A percentile compares a stretch with the other conserved stretches of the same genome.
These are phyloP conservation scores for Harpalus rufipes DNA, from an alignment of 2,888 invertebrate genomes.

Conservation along the genomic window DNA sequence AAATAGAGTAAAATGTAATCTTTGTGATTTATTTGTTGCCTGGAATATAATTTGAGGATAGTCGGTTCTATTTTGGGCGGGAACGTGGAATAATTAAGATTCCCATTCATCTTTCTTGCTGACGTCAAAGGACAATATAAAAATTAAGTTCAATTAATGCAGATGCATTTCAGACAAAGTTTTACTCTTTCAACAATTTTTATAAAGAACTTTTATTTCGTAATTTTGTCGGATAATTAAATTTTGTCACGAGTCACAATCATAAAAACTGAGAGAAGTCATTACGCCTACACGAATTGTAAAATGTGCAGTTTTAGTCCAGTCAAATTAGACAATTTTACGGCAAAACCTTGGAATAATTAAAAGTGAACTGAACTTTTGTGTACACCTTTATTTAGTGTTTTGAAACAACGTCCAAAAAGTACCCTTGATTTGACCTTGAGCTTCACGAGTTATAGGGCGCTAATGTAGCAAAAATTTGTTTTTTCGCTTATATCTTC, in stretches of 20 bases:
- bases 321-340: too few relatives aligned
- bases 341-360: too few relatives aligned
- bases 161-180: constrained; percentile 45
- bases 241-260: constrained; percentile 47
- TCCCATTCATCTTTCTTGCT: constrained; percentile 5
- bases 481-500: too few relatives aligned
- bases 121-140: constrained; percentile 41
- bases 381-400: too few relatives aligned
- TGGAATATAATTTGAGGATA: constrained; percentile 41
- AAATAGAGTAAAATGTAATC: constrained; percentile 37
- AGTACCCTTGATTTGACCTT: too few relatives aligned
- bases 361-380: too few relatives aligned
- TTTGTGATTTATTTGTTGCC: constrained; percentile 31
- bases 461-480: too few relatives aligned
- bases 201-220: constrained; percentile 47
- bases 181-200: constrained; percentile 44
- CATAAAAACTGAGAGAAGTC: constrained; percentile 34
- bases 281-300: constrained; percentile 29
- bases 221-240: constrained; percentile 46
- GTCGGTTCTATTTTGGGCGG: constrained; percentile 28
- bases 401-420: too few relatives aligned
- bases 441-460: too few relatives aligned
- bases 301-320: neutral
- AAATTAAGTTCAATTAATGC: constrained; percentile 37
- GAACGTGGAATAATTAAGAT: constrained; percentile 49